Evolutionary conservation across 2,888 invertebrate species (phyloP).

Genomic region (Anarsia innoxiella): DNA sequence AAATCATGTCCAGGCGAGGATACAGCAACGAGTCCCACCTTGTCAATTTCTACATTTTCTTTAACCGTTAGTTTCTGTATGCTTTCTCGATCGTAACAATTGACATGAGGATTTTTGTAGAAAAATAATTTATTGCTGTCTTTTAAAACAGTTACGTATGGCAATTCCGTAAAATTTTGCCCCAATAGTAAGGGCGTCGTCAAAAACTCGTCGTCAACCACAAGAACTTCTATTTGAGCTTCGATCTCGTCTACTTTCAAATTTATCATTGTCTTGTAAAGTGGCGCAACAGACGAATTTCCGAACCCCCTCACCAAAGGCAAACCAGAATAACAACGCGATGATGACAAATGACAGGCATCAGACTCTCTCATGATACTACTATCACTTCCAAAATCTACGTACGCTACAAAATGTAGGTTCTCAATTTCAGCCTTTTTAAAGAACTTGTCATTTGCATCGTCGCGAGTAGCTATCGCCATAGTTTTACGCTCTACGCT

Average conservation of each 20-base stretch:
- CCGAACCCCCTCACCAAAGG: conserved; percentile 18
- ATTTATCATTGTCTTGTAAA: not conserved
- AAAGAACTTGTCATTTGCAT: not conserved
- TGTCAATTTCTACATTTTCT: no score
- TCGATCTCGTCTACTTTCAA: conserved; percentile 13
- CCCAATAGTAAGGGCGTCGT: conserved; percentile 9
- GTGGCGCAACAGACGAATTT: conserved; percentile 6
- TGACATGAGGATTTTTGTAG: conserved; percentile 15
- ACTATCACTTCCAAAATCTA: conserved; percentile 18
- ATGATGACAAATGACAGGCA: not conserved
- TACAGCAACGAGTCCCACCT: no score
- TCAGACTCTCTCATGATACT: conserved; percentile 6
- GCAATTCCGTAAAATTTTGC: conserved; percentile 14
- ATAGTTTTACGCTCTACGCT: not conserved
- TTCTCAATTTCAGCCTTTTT: not conserved
- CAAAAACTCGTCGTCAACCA: conserved; percentile 10
- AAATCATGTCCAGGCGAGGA: no score
- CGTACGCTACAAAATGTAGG: conserved; percentile 5
- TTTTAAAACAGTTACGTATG: conserved; percentile 11
- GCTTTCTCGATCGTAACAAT: no score
- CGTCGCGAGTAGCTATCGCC: not conserved
- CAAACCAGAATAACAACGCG: conserved; percentile 1
- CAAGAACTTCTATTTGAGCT: conserved; percentile 6
- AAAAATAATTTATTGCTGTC: conserved; percentile 13
- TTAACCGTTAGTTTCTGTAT: no score